A percentile compares a stretch with the other conserved stretches of the same genome.
Evolutionary conservation across 2,113 vertebrate genomes (phyloP).

Genomic region (Gasterosteus aculeatus): DNA sequence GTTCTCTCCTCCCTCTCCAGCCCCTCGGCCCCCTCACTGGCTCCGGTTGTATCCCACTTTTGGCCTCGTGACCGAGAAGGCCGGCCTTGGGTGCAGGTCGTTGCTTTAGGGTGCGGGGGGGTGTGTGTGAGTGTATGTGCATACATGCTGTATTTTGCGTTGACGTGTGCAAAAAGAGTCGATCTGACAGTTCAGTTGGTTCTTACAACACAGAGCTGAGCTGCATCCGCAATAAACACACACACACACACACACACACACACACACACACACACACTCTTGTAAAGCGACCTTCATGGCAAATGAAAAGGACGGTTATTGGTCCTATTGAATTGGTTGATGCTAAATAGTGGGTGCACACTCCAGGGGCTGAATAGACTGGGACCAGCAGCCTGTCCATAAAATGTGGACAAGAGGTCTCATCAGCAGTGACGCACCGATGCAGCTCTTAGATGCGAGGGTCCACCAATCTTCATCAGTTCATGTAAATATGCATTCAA

Average conservation of each 20-base stretch:
- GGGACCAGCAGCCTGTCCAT: slow-evolving; percentile 2
- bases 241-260: slow-evolving; percentile 17
- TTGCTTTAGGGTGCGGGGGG: not conserved
- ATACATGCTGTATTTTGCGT: slow-evolving; percentile 14
- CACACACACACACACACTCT: slow-evolving; percentile 17
- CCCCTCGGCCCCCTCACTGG: slow-evolving; percentile 19
- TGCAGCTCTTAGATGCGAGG: not conserved
- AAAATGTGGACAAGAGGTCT: not conserved
- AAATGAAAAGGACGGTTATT: slow-evolving; percentile 19
- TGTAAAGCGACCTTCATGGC: slow-evolving; percentile 6
- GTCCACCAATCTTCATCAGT: not conserved
- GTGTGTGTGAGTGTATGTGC: not conserved
- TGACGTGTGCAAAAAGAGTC: slow-evolving; percentile 14
- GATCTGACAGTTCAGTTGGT: slow-evolving; percentile 11
- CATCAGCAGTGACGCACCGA: not conserved
- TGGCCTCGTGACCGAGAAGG: slow-evolving; percentile 59
- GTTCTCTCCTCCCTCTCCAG: slow-evolving; percentile 9
- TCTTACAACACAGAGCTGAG: slow-evolving; percentile 43
- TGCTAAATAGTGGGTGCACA: slow-evolving; percentile 40
- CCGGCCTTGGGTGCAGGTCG: slow-evolving; percentile 3
- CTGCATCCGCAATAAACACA: slow-evolving; percentile 41
- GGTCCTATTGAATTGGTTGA: slow-evolving; percentile 38
- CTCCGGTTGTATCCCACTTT: slow-evolving; percentile 58
- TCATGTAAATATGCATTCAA: not conserved
- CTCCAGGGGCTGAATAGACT: slow-evolving; percentile 23